phyloP scores from a whole-genome alignment of 2,888 invertebrate genomes.

The Pammene aurita region DNA sequence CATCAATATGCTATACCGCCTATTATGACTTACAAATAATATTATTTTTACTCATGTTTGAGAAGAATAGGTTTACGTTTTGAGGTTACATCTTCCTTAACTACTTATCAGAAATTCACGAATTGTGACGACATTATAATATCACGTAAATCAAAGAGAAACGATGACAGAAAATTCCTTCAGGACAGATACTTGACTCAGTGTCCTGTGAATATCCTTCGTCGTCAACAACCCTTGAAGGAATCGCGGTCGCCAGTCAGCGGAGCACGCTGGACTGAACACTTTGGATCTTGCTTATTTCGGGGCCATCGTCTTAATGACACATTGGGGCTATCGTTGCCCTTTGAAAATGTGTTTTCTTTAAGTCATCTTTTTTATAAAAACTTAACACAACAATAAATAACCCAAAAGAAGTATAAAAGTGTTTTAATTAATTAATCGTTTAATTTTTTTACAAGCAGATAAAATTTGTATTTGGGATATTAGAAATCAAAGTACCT shows the following conservation, averaged over 20 bases:
- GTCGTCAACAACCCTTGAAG: slow-evolving; percentile 16
- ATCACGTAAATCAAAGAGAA: slow-evolving; percentile 1
- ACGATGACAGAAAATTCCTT: background rate
- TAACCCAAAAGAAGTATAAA: background rate
- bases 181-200: background rate
- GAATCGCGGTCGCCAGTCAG: slow-evolving; percentile 8
- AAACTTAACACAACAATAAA: background rate
- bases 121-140: background rate
- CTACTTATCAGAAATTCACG: background rate
- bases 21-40: too few relatives aligned
- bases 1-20: too few relatives aligned
- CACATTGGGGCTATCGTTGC: background rate
- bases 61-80: background rate
- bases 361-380: background rate
- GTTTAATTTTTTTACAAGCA: too few relatives aligned
- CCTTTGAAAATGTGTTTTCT: background rate
- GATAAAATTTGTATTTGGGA: too few relatives aligned
- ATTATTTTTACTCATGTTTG: too few relatives aligned
- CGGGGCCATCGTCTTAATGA: background rate
- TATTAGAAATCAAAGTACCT: too few relatives aligned
- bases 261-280: background rate
- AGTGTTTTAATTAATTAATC: too few relatives aligned
- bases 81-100: background rate
- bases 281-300: slow-evolving; percentile 4
- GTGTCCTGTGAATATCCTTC: slow-evolving; percentile 4